Base-by-base conservation (phyloP, 2,797 vertebrate genomes). In the Etheostoma perlongum region DNA sequence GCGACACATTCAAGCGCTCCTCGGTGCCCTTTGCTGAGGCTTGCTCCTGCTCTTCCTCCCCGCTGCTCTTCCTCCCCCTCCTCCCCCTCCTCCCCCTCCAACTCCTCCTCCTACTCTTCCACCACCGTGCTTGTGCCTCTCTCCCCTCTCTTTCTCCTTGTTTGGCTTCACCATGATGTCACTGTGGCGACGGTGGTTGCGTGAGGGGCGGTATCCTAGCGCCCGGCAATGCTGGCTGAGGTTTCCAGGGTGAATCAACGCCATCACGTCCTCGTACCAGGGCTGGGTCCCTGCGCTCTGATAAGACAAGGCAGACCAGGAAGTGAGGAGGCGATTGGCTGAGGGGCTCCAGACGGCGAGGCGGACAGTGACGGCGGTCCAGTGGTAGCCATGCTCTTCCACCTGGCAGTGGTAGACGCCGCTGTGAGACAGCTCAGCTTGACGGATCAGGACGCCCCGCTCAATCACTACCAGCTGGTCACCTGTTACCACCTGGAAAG, bases 341-440 rank as follows among this genome's bases (percentile, higher is more conserved):
- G 88, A 82, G n/a, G 94, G 86, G 83, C 92, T 93, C 92, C 94
- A 93, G 68, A 96, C 93, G 0, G 86, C 81, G 19, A 96, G 91
- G 60, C 85, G 94, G 60, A 96, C 89, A 0, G 91, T 95, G 62
- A 96, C 92, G 0, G 95, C 94, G 0, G 94, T 96, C 95, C 95
- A 96, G 82, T 92, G 94, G 82, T 95, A 96, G 48, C 95, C 93
- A 7, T 96, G 95, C 84, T 96, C 96, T 87, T 96, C 96, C 72
- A 96, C 93, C 88, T 96, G 95, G 86, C 96, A 96, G 89, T 96
- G 95, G 85, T 96, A 96, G 72, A 95, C 82, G 0, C 96, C 96
- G 0, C 90, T 88, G 4, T 96, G 95, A 53, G 88, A 91, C 42
- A 92, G 89, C 87, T 95, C 93, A 0, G 94, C 95, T 46, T 83